Percentiles rank a stretch among this genome's conserved stretches.
phyloP scores from a whole-genome alignment of 2,888 invertebrate species.

The Cryptocheilus praepositus region DNA sequence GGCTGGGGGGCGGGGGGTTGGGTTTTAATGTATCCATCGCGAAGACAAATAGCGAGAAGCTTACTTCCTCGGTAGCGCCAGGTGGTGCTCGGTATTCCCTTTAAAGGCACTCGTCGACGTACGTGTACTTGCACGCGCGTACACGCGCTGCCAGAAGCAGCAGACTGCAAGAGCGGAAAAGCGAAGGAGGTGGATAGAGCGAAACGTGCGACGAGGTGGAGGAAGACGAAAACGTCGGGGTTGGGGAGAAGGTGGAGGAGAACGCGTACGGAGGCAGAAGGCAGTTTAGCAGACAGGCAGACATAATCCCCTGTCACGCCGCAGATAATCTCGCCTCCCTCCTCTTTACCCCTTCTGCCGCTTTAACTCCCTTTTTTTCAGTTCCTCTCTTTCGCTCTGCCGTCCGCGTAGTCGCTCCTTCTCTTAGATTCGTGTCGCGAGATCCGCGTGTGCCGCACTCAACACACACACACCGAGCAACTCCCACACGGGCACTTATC shows the following conservation, averaged over 20 bases:
- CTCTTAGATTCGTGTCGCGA: background rate
- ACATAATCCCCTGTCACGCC: conserved; percentile 49
- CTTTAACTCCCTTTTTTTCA: conserved; percentile 20
- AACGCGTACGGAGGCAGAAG: conserved; percentile 13
- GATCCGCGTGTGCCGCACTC: too few relatives aligned
- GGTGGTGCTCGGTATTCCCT: too few relatives aligned
- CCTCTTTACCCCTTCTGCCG: conserved; percentile 12
- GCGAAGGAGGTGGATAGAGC: conserved; percentile 3
- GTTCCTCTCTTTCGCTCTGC: conserved; percentile 3
- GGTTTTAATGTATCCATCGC: too few relatives aligned
- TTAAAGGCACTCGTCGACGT: background rate
- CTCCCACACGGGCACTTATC: conserved; percentile 37
- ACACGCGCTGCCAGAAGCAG: background rate
- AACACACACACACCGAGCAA: background rate
- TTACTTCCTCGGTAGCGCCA: too few relatives aligned
- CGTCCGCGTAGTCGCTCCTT: too few relatives aligned
- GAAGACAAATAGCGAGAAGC: too few relatives aligned
- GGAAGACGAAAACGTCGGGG: too few relatives aligned
- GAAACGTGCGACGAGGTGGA: conserved; percentile 24
- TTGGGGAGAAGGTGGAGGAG: conserved; percentile 24
- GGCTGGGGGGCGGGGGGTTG: too few relatives aligned
- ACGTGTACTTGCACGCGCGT: background rate
- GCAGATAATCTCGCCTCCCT: conserved; percentile 41
- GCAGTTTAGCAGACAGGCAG: conserved; percentile 41
- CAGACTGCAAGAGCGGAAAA: background rate